Percentiles rank a stretch among this genome's conserved stretches.
phyloP scores from a whole-genome alignment of 2,113 vertebrate species.

The Ivindomyrus marchei region DNA sequence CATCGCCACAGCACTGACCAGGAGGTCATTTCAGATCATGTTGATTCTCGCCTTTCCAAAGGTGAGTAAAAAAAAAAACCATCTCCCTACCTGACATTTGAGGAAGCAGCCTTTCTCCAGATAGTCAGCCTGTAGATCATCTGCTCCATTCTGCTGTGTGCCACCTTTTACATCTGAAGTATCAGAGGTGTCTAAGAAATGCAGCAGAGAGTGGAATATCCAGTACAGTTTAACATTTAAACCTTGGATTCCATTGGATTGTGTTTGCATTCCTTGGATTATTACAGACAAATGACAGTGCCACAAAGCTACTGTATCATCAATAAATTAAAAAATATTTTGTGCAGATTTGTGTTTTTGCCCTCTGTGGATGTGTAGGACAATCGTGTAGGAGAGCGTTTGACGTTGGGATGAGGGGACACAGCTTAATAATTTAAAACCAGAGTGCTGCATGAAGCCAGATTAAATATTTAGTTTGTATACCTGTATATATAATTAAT shows the following conservation, averaged over 20 bases:
- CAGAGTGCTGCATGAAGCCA: neutral
- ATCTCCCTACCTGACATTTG: neutral
- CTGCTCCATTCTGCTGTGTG: neutral
- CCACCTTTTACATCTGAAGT: neutral
- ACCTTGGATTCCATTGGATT: neutral
- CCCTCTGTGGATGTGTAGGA: neutral
- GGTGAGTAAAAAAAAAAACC: neutral
- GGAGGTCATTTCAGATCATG: neutral
- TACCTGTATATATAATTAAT: neutral
- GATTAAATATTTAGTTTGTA: neutral
- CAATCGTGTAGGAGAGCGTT: neutral
- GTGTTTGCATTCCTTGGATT: neutral
- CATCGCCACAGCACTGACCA: neutral
- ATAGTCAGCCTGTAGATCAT: neutral
- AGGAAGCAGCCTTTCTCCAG: neutral
- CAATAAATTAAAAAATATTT: neutral
- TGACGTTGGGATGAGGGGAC: neutral
- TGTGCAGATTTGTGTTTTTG: neutral
- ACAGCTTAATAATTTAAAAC: neutral
- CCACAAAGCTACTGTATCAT: neutral
- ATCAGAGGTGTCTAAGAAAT: neutral
- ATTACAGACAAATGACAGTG: neutral
- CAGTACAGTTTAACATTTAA: neutral
- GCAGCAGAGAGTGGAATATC: neutral
- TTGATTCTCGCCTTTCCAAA: neutral